Evolutionary conservation across 2,113 vertebrate genomes (phyloP).

Genomic region (Eptesicus fuscus): DNA sequence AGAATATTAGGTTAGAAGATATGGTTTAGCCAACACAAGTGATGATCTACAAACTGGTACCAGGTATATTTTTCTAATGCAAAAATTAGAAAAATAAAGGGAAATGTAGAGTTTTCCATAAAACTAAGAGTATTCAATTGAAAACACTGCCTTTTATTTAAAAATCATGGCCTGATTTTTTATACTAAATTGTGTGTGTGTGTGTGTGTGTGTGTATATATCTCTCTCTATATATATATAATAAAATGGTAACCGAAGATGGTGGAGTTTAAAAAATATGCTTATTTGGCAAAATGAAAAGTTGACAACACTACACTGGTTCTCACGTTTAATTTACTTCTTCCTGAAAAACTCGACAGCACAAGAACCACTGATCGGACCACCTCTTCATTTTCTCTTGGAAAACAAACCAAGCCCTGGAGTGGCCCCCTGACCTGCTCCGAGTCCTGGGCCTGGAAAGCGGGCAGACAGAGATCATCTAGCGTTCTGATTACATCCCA

Average conservation of each 20-base stretch:
- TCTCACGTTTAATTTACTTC: neutral
- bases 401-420: neutral
- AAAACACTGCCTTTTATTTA: neutral
- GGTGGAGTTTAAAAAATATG: neutral
- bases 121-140: neutral
- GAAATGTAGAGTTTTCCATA: neutral
- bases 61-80: neutral
- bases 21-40: neutral
- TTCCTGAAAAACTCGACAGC: neutral
- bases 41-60: neutral
- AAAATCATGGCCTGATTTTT: neutral
- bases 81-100: neutral
- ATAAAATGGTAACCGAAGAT: neutral
- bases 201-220: neutral
- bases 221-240: no score
- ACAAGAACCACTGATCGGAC: neutral
- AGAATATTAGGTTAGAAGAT: neutral
- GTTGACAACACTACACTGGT: neutral
- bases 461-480: neutral
- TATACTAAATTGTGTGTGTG: neutral
- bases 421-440: neutral
- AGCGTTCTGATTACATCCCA: neutral
- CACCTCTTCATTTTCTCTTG: neutral
- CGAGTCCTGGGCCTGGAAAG: neutral
- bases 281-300: neutral